Evolutionary conservation across 2,888 invertebrate genomes (phyloP).

Genomic region (Synanthedon formicaeformis): DNA sequence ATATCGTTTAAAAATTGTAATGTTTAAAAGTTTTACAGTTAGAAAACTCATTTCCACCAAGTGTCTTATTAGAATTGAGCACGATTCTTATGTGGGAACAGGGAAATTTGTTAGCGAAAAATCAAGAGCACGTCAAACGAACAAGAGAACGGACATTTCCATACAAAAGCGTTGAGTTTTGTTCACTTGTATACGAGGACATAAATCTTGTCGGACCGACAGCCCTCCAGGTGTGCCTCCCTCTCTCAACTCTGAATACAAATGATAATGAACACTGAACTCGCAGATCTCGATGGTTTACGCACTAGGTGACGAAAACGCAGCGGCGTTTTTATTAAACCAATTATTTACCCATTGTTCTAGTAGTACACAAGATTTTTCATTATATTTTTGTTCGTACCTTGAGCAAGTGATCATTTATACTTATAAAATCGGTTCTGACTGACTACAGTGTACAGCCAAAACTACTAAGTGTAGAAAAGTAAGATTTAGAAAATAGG

Average conservation of each 20-base stretch:
- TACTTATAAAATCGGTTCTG: no score
- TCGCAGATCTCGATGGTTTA: conserved; percentile 15
- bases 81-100: background rate
- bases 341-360: no score
- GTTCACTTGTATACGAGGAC: conserved; percentile 30
- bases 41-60: no score
- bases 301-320: conserved; percentile 14
- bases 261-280: conserved; percentile 52
- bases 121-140: conserved; percentile 11
- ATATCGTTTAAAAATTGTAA: no score
- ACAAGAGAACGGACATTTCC: conserved; percentile 30
- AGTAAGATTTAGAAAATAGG: no score
- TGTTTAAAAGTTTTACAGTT: no score
- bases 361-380: no score
- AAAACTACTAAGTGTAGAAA: no score
- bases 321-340: conserved; percentile 2
- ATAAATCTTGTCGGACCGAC: conserved; percentile 52
- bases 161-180: conserved; percentile 46
- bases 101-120: background rate
- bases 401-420: no score
- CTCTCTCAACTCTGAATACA: conserved; percentile 44
- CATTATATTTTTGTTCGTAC: no score
- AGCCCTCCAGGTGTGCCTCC: conserved; percentile 45
- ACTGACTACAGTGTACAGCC: no score
- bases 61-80: no score